phyloP scores from a whole-genome alignment of 2,888 invertebrate genomes.

The Onchidella celtica region DNA sequence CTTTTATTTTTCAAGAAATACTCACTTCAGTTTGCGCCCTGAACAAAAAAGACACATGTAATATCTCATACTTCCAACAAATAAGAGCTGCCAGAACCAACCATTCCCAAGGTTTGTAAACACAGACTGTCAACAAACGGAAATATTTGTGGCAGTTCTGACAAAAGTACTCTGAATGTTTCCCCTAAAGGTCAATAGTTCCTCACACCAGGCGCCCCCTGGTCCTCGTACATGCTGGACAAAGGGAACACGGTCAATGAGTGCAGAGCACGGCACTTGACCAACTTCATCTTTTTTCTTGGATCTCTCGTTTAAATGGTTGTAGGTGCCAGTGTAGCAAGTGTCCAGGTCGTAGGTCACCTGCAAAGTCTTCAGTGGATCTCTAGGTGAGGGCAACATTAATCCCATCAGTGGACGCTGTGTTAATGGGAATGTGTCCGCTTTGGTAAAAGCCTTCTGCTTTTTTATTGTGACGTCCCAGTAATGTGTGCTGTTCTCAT shows the following conservation, averaged over 20 bases:
- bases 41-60: no score
- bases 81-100: no score
- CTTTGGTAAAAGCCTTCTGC: neutral
- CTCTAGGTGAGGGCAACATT: constrained; percentile 18
- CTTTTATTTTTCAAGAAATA: no score
- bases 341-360: constrained; percentile 4
- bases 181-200: constrained; percentile 18
- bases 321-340: constrained; percentile 25
- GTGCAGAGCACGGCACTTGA: constrained; percentile 3
- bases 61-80: no score
- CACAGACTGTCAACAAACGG: neutral
- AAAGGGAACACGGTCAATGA: constrained; percentile 11
- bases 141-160: neutral
- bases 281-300: neutral
- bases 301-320: neutral
- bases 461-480: constrained; percentile 20
- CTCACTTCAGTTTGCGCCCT: no score
- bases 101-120: no score
- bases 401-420: neutral
- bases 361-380: neutral
- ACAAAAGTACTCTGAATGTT: constrained; percentile 7
- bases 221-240: constrained; percentile 31
- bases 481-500: constrained; percentile 1
- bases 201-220: constrained; percentile 36
- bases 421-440: neutral